Base-by-base conservation (phyloP, 2,888 invertebrate genomes). In the Mylabris sibirica region DNA sequence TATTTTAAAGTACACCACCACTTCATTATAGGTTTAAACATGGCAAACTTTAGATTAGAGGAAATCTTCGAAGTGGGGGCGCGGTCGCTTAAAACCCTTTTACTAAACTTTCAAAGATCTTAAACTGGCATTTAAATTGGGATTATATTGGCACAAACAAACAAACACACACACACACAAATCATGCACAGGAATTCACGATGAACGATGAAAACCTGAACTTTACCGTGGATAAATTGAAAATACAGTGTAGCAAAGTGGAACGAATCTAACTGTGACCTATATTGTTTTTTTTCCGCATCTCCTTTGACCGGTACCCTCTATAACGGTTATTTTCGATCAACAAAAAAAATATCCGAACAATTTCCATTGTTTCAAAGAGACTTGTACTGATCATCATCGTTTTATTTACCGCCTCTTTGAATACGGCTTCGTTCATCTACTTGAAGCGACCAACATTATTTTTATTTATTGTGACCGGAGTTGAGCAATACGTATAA, bases 41-140 rank as follows among this genome's bases (percentile, higher is more conserved):
- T 61, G 30, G 41, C 12, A 61, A 64, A 65, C 24, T 57, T 61
- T 68, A 65, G 62, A 68, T 68, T 67, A 62, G 12, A 65, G 63
- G 44, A 66, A 30, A 49, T 66, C 60, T 66, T 69, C 63, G 49
- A 69, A 30, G 8, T 60, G 60, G 63, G 26, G 62, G 24, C n/a
- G 59, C 59, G 65, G 62, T 64, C 61, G 65, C 60, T 68, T 62
- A 44, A 63, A 68, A 62, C 44, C 59, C 59, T 41, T 65, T 65
- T 35, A 22, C 14, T 35, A 60, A 69, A 69, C 59, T 69, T 69
- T 63, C 59, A 34, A 26, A 66, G 65, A 63, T 69, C 69, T 63
- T 65, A 66, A 69, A 66, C 60, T 60, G 63, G 49, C 63, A 69
- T 68, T 65, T 65, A 62, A 68, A 8, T 24, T 24, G 3, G 24